Evolutionary conservation across 2,888 invertebrate genomes (phyloP).

Genomic region (Melanostoma mellinum): DNA sequence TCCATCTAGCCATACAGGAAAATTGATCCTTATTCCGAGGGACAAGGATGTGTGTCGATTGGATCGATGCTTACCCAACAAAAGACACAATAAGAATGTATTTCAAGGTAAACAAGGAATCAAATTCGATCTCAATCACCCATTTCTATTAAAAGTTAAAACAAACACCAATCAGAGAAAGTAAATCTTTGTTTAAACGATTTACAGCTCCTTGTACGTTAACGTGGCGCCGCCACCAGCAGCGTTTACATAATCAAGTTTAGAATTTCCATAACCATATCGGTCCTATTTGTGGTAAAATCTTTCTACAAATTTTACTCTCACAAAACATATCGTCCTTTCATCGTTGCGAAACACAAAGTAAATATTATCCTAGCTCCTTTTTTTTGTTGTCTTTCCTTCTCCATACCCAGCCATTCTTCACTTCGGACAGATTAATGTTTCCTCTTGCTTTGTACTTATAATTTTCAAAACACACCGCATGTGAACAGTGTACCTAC

Average conservation of each 20-base stretch:
- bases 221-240: not conserved
- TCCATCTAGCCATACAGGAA: too few relatives aligned
- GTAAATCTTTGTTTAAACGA: not conserved
- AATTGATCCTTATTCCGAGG: too few relatives aligned
- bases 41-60: too few relatives aligned
- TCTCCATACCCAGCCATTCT: not conserved
- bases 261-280: not conserved
- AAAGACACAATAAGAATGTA: too few relatives aligned
- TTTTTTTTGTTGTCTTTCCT: not conserved
- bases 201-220: not conserved
- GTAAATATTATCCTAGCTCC: not conserved
- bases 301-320: not conserved
- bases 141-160: not conserved
- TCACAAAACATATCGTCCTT: not conserved
- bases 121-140: too few relatives aligned
- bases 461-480: slow-evolving; percentile 13
- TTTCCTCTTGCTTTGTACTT: not conserved
- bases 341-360: not conserved
- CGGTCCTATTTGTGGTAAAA: slow-evolving; percentile 1
- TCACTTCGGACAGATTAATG: slow-evolving; percentile 3
- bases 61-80: too few relatives aligned
- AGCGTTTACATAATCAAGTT: not conserved
- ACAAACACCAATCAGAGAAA: not conserved
- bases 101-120: too few relatives aligned
- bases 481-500: not conserved